phyloP scores from a whole-genome alignment of 2,888 invertebrate genomes.

The Arrhopalites spinosus region DNA sequence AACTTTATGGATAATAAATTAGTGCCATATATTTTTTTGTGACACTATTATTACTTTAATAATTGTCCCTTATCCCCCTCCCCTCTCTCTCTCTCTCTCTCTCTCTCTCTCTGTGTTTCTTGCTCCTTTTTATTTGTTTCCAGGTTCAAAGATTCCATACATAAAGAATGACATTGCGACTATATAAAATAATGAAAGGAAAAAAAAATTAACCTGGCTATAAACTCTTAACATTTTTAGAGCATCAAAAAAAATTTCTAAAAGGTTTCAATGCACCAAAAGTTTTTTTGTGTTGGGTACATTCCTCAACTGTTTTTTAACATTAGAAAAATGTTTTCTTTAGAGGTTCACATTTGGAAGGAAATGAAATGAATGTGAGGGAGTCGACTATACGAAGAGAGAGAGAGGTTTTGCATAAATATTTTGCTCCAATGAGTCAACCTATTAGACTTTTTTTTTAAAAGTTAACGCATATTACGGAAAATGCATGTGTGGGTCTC shows the following conservation, averaged over 20 bases:
- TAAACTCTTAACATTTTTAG: too few relatives aligned
- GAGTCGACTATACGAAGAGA: neutral
- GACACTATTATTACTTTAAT: neutral
- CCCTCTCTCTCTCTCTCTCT: neutral
- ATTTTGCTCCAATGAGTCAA: slow-evolving; percentile 13
- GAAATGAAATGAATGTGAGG: slow-evolving; percentile 1
- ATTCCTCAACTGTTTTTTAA: too few relatives aligned
- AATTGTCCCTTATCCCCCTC: too few relatives aligned
- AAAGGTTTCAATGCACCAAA: neutral
- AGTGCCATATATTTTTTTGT: neutral
- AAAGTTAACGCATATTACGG: slow-evolving; percentile 3
- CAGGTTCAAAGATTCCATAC: neutral
- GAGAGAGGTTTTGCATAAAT: neutral
- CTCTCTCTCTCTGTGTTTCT: neutral
- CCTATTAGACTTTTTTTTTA: neutral
- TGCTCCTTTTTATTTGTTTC: neutral
- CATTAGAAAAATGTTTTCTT: neutral
- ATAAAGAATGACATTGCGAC: too few relatives aligned
- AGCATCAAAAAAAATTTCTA: too few relatives aligned
- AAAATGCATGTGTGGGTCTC: slow-evolving; percentile 2
- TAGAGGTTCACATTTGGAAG: neutral
- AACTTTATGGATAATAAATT: too few relatives aligned
- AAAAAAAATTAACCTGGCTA: too few relatives aligned
- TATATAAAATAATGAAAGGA: too few relatives aligned
- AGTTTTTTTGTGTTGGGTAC: neutral